These are phyloP conservation scores for Scarus forsteni DNA, from an alignment of 2,797 vertebrate species.

Conservation along the genomic window DNA sequence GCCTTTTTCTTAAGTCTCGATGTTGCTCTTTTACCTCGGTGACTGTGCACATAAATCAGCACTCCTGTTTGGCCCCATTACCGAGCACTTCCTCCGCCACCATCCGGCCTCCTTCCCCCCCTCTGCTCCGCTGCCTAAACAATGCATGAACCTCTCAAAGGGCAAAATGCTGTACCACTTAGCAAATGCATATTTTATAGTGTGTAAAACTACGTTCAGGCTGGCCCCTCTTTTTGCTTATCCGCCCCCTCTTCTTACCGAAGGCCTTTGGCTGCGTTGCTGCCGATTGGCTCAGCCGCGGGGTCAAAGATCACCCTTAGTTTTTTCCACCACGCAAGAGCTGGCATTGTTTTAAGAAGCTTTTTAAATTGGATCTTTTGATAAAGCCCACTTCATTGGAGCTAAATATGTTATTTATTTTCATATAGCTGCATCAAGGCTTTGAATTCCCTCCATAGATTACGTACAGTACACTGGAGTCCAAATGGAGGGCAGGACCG, in stretches of 20 bases:
- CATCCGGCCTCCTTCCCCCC: slow-evolving; percentile 52
- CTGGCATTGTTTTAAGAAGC: slow-evolving; percentile 48
- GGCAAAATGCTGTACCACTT: slow-evolving; percentile 95
- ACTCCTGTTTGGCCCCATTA: slow-evolving; percentile 77
- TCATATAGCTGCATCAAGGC: slow-evolving; percentile 63
- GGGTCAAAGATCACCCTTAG: slow-evolving; percentile 51
- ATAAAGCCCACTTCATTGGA: slow-evolving; percentile 50
- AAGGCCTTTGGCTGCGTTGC: slow-evolving; percentile 12
- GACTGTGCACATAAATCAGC: slow-evolving; percentile 75
- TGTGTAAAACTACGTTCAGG: slow-evolving; percentile 77
- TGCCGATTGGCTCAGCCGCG: slow-evolving; percentile 20
- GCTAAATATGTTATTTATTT: slow-evolving; percentile 66
- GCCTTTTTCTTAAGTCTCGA: slow-evolving; percentile 7
- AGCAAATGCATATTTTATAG: slow-evolving; percentile 97
- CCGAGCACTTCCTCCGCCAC: slow-evolving; percentile 62
- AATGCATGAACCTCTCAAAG: slow-evolving; percentile 91
- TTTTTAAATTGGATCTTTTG: slow-evolving; percentile 43
- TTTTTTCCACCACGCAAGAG: slow-evolving; percentile 38
- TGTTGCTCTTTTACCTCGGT: slow-evolving; percentile 39
- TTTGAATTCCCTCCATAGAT: slow-evolving; percentile 62
- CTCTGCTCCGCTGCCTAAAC: slow-evolving; percentile 84
- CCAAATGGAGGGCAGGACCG: slow-evolving; percentile 43
- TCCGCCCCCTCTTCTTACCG: slow-evolving; percentile 20
- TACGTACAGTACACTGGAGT: slow-evolving; percentile 49
- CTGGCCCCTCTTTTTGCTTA: slow-evolving; percentile 30